Evolutionary conservation across 2,113 vertebrate genomes (phyloP).

Genomic region (Neogobius melanostomus): DNA sequence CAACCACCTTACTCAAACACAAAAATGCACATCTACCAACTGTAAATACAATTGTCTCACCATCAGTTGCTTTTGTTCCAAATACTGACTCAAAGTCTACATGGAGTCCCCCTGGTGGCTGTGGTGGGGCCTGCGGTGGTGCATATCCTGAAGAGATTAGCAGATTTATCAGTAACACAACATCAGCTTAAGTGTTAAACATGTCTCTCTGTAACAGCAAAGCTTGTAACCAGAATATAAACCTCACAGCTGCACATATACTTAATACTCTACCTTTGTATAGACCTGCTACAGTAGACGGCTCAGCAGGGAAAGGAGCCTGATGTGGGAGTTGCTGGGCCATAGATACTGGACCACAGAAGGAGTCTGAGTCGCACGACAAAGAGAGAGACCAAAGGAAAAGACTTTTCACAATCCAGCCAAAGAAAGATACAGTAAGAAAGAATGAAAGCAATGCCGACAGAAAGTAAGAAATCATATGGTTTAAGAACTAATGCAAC

Average conservation of each 20-base stretch:
- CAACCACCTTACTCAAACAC: background rate
- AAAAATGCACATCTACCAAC: background rate
- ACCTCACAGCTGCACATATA: slow-evolving; percentile 33
- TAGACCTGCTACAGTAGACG: slow-evolving; percentile 89
- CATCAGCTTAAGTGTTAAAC: background rate
- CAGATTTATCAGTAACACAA: slow-evolving; percentile 12
- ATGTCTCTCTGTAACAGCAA: background rate
- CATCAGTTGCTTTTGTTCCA: slow-evolving; percentile 90
- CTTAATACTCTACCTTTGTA: slow-evolving; percentile 85
- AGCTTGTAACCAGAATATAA: slow-evolving; percentile 8
- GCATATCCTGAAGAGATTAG: slow-evolving; percentile 79
- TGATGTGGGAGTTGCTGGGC: slow-evolving; percentile 83
- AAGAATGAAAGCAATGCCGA: slow-evolving; percentile 48
- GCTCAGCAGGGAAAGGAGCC: slow-evolving; percentile 84
- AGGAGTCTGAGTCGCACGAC: slow-evolving; percentile 82
- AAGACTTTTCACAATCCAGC: slow-evolving; percentile 55
- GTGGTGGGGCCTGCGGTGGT: slow-evolving; percentile 85
- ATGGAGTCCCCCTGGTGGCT: slow-evolving; percentile 87
- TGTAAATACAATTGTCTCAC: slow-evolving; percentile 72
- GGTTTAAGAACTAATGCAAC: slow-evolving; percentile 3
- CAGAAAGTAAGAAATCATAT: slow-evolving; percentile 35
- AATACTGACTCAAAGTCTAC: slow-evolving; percentile 99
- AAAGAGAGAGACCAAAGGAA: slow-evolving; percentile 37
- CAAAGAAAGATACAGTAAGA: slow-evolving; percentile 28
- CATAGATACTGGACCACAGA: slow-evolving; percentile 85